Evolutionary conservation across 2,888 invertebrate species (phyloP).

Genomic region (Oxytorus armatus): DNA sequence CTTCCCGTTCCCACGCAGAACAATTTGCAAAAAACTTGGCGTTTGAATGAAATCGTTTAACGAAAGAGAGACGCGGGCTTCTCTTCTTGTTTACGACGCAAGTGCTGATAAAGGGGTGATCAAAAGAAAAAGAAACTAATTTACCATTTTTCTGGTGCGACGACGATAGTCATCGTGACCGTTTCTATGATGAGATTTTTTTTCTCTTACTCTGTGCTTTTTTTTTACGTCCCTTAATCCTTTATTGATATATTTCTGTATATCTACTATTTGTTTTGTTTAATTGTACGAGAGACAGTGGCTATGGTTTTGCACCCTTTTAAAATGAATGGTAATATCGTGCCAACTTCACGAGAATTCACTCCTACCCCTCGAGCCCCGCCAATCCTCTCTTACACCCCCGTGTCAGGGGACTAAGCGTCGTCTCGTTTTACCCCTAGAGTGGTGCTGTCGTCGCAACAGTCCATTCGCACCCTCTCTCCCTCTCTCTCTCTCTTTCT

Average conservation of each 20-base stretch:
- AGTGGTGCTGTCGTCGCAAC: slow-evolving; percentile 62
- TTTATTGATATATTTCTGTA: neutral
- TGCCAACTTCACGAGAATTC: slow-evolving; percentile 13
- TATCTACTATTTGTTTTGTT: slow-evolving; percentile 34
- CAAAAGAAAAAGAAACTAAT: too few species aligned
- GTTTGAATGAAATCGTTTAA: too few species aligned
- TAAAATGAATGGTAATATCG: slow-evolving; percentile 62
- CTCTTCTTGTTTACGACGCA: too few species aligned
- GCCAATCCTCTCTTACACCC: slow-evolving; percentile 14
- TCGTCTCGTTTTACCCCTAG: slow-evolving; percentile 73
- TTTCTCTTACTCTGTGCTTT: too few species aligned
- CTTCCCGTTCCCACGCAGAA: too few species aligned
- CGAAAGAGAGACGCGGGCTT: too few species aligned
- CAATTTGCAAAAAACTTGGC: too few species aligned
- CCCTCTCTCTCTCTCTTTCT: slow-evolving; percentile 13
- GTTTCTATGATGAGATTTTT: too few species aligned
- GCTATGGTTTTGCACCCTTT: slow-evolving; percentile 55
- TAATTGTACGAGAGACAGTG: slow-evolving; percentile 52
- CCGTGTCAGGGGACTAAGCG: slow-evolving; percentile 45
- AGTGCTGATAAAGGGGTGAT: too few species aligned
- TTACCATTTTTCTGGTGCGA: too few species aligned
- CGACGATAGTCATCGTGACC: too few species aligned
- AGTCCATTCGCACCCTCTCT: slow-evolving; percentile 26
- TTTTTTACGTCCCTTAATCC: too few species aligned
- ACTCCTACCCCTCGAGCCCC: neutral